Percentiles rank a stretch among this genome's conserved stretches.
These are phyloP conservation scores for Synodontis membranacea DNA, from an alignment of 2,113 vertebrate species.

Conservation along the genomic window DNA sequence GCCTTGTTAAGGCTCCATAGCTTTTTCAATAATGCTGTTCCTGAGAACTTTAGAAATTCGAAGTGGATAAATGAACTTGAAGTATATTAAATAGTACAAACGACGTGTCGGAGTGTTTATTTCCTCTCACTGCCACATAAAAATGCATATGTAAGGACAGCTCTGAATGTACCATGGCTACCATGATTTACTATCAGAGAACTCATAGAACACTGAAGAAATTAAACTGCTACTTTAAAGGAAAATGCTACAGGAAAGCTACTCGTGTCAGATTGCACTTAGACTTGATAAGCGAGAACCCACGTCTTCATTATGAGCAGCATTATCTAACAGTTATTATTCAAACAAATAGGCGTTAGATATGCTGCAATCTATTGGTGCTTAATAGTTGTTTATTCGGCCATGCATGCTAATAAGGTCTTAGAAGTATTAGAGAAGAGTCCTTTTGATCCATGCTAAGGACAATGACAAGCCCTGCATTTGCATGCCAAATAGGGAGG, in stretches of 20 bases:
- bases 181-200: neutral
- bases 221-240: neutral
- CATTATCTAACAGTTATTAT: conserved; percentile 16
- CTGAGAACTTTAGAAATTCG: neutral
- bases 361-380: conserved; percentile 2
- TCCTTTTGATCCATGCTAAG: conserved; percentile 42
- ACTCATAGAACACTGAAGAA: neutral
- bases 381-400: conserved; percentile 38
- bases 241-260: neutral
- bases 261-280: conserved; percentile 8
- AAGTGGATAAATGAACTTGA: neutral
- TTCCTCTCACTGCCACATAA: neutral
- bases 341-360: conserved; percentile 35
- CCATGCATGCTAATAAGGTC: conserved; percentile 37
- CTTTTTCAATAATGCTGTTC: neutral
- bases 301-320: conserved; percentile 30
- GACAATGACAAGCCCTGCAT: conserved; percentile 32
- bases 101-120: neutral
- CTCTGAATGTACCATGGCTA: neutral
- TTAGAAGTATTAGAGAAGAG: conserved; percentile 44
- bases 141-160: neutral
- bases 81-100: neutral
- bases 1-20: too few relatives aligned
- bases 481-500: conserved; percentile 30
- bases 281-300: conserved; percentile 1